Conservation (phyloP, 1,140 invertebrate species). For the Drosophila nasuta region DNA sequence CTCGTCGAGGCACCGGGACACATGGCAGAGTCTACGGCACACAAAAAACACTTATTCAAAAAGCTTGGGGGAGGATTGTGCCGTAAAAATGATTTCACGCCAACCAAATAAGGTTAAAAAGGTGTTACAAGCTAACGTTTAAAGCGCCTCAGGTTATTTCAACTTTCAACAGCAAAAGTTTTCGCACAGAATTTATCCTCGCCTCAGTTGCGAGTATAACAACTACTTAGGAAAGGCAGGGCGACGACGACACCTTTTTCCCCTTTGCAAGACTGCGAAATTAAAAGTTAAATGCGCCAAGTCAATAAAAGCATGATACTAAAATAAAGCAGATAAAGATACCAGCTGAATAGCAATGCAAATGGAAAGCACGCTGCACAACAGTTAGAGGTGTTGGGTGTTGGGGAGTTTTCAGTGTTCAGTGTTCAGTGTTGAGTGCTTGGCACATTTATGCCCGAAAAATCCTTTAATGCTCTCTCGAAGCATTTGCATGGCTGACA, state of each 20-base stretch:
- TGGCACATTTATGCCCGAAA: conserved; percentile 51
- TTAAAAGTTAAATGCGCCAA: conserved; percentile 79
- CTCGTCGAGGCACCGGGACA: conserved; percentile 1
- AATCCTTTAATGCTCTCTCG: conserved; percentile 69
- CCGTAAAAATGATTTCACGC: conserved; percentile 76
- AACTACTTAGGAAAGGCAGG: conserved; percentile 5
- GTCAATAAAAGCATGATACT: conserved; percentile 77
- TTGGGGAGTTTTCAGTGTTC: too few relatives aligned
- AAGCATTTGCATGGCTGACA: conserved; percentile 60
- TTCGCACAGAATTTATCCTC: not conserved
- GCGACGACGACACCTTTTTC: conserved; percentile 22
- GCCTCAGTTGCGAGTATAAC: not conserved
- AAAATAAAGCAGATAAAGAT: conserved; percentile 48
- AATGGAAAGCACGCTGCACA: conserved; percentile 20
- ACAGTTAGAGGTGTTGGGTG: not conserved
- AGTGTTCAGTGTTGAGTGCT: not conserved
- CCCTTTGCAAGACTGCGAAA: conserved; percentile 55
- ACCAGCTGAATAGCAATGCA: conserved; percentile 45
- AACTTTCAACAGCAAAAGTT: conserved; percentile 56
- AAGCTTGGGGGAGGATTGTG: not conserved
- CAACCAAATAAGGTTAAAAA: conserved; percentile 73
- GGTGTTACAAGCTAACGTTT: conserved; percentile 63
- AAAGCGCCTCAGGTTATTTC: conserved; percentile 56
- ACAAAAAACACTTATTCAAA: conserved; percentile 17
- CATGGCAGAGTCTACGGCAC: conserved; percentile 11